These are phyloP conservation scores for Syrista parreyssii DNA, from an alignment of 2,888 invertebrate species.

Conservation along the genomic window DNA sequence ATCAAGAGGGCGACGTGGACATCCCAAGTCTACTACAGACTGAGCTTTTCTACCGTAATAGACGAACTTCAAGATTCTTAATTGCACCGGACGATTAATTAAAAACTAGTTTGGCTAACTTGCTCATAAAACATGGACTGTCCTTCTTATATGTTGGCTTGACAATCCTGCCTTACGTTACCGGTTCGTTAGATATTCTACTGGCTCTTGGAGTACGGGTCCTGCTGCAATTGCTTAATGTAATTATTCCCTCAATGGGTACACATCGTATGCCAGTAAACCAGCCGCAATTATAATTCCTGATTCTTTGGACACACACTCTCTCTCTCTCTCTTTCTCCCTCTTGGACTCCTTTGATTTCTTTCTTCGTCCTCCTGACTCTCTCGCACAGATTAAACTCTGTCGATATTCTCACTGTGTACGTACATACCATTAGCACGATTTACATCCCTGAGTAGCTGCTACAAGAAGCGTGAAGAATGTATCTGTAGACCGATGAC, in stretches of 20 bases:
- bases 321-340: conserved; percentile 16
- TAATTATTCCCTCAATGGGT: background rate
- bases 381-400: background rate
- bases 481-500: background rate
- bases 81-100: conserved; percentile 37
- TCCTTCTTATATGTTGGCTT: background rate
- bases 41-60: background rate
- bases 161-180: background rate
- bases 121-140: background rate
- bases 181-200: background rate
- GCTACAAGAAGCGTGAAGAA: background rate
- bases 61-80: conserved; percentile 22
- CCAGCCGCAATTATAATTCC: background rate
- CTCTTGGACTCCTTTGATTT: conserved; percentile 13
- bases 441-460: background rate
- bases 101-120: conserved; percentile 32
- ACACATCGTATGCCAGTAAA: background rate
- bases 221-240: background rate
- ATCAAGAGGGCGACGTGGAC: background rate
- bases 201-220: background rate
- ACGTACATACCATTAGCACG: background rate
- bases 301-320: conserved; percentile 8
- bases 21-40: background rate
- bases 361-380: conserved; percentile 1
- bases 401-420: background rate